Percentiles rank a stretch among this genome's conserved stretches.
These are phyloP conservation scores for Eptesicus fuscus DNA, from an alignment of 2,113 vertebrate species.

Conservation along the genomic window DNA sequence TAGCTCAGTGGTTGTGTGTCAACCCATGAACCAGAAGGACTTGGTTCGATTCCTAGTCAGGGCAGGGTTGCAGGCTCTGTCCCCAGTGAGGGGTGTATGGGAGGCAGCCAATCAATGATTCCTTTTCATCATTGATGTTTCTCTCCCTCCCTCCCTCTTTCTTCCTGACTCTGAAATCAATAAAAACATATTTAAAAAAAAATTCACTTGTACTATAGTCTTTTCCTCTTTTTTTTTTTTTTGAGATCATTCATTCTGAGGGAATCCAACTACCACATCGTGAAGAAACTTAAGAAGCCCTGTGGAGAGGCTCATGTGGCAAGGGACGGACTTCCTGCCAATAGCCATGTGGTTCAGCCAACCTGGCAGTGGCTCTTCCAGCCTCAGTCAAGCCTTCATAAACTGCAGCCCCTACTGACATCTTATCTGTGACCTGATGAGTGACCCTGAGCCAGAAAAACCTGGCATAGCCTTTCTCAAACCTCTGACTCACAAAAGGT, in stretches of 20 bases:
- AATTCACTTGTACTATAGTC: neutral
- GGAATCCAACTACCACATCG: neutral
- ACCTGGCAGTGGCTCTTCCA: neutral
- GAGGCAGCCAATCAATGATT: too few species aligned
- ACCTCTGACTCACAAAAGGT: neutral
- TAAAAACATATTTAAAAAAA: neutral
- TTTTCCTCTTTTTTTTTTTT: neutral
- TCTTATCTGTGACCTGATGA: neutral
- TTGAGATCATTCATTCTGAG: neutral
- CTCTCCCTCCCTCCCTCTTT: too few species aligned
- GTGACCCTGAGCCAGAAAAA: neutral
- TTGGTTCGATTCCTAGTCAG: too few species aligned
- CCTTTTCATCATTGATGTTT: too few species aligned
- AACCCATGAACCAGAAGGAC: too few species aligned
- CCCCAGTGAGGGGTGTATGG: too few species aligned
- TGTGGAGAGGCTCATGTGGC: neutral
- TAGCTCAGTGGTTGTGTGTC: too few species aligned
- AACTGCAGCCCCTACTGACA: neutral
- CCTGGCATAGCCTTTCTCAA: neutral
- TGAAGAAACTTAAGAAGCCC: neutral
- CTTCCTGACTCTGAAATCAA: too few species aligned
- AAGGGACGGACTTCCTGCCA: neutral
- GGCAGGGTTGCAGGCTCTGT: too few species aligned
- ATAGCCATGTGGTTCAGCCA: neutral
- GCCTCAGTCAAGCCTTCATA: neutral